Evolutionary conservation across 2,113 vertebrate species (phyloP).

Genomic region (Thamnaconus septentrionalis): DNA sequence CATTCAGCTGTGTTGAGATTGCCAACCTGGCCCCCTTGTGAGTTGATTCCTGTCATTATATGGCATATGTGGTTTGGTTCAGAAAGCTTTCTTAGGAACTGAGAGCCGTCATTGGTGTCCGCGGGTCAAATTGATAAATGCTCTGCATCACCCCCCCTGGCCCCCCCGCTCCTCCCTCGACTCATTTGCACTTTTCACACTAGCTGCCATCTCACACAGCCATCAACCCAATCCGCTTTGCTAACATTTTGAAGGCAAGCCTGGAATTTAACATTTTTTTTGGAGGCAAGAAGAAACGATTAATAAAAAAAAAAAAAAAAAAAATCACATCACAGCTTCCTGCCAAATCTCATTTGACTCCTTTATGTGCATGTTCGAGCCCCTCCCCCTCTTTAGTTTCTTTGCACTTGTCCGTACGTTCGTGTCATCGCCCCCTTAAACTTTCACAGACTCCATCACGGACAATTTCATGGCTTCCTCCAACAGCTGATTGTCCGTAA

Average conservation of each 20-base stretch:
- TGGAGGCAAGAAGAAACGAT: conserved; percentile 58
- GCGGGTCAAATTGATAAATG: conserved; percentile 36
- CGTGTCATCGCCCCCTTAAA: conserved; percentile 66
- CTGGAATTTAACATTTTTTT: conserved; percentile 63
- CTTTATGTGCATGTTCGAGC: conserved; percentile 65
- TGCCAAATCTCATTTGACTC: conserved; percentile 53
- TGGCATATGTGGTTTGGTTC: conserved; percentile 61
- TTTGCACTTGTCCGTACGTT: conserved; percentile 43
- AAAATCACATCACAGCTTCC: conserved; percentile 63
- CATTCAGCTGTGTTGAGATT: conserved; percentile 75
- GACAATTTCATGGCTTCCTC: conserved; percentile 90
- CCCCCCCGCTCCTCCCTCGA: not conserved
- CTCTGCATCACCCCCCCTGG: not conserved
- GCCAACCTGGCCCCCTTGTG: conserved; percentile 62
- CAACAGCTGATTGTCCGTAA: conserved; percentile 90
- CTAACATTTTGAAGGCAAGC: conserved; percentile 75
- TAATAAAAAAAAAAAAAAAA: too few relatives aligned
- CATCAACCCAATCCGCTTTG: conserved; percentile 64
- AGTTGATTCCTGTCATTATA: conserved; percentile 56
- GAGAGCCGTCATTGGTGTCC: conserved; percentile 58
- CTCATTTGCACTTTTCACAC: conserved; percentile 51
- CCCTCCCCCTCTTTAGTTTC: conserved; percentile 25
- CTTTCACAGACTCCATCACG: conserved; percentile 88
- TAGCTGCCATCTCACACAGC: conserved; percentile 73
- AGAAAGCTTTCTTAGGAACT: conserved; percentile 67